Percentiles rank a stretch among this genome's conserved stretches.
These are phyloP conservation scores for Deilephila elpenor DNA, from an alignment of 2,888 invertebrate genomes.

Conservation along the genomic window DNA sequence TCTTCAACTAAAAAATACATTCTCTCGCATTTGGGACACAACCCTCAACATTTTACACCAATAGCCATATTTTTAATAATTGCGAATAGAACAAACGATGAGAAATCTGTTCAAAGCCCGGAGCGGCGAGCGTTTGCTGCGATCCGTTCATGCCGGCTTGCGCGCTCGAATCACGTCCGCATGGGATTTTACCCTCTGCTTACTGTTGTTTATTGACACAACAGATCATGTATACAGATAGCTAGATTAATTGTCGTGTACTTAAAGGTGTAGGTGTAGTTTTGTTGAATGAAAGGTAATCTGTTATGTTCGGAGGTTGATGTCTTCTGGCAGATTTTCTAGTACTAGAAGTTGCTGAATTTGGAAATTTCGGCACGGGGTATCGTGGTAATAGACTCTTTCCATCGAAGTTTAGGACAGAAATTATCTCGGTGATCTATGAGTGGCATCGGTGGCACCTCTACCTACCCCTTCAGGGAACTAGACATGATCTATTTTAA, in stretches of 20 bases:
- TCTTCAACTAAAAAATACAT: background rate
- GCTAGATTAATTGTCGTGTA: slow-evolving; percentile 20
- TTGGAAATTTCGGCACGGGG: too few species aligned
- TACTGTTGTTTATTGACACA: slow-evolving; percentile 52
- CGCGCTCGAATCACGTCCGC: slow-evolving; percentile 62
- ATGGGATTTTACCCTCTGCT: slow-evolving; percentile 50
- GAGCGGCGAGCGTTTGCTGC: slow-evolving; percentile 45
- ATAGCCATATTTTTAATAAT: slow-evolving; percentile 46
- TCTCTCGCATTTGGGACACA: background rate
- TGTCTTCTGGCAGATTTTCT: too few species aligned
- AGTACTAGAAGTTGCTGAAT: too few species aligned
- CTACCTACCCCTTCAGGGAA: too few species aligned
- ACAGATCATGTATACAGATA: slow-evolving; percentile 14
- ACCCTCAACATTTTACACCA: background rate
- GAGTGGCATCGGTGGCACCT: too few species aligned
- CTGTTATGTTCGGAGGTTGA: too few species aligned
- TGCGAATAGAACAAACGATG: slow-evolving; percentile 39
- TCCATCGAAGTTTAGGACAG: too few species aligned
- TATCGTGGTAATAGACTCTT: too few species aligned
- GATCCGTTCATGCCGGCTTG: slow-evolving; percentile 61
- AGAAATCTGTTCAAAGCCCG: slow-evolving; percentile 50
- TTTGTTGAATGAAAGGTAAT: background rate
- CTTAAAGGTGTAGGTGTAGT: background rate
- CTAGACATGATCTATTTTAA: too few species aligned
- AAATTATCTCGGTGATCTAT: too few species aligned